Percentiles rank a stretch among this genome's conserved stretches.
Conservation (phyloP, 1,140 invertebrate species). For the Pogonognathellus flavescens region DNA sequence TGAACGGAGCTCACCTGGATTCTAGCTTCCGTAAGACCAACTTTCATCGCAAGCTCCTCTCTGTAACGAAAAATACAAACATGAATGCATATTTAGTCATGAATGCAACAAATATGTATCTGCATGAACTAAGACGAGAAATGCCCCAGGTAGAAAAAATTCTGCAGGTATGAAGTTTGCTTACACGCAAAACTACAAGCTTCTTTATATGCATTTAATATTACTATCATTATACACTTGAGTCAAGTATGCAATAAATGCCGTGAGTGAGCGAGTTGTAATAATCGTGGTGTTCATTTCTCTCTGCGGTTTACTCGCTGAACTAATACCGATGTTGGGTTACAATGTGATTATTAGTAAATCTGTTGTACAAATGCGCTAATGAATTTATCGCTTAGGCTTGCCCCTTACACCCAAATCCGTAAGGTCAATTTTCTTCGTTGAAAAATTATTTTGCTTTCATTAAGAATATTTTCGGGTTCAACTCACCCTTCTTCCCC, state of each 20-base stretch:
- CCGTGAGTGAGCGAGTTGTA: neutral
- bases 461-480: conserved; percentile 11
- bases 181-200: neutral
- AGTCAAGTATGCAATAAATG: neutral
- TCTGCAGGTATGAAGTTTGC: neutral
- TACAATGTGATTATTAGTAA: neutral
- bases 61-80: conserved; percentile 75
- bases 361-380: conserved; percentile 2
- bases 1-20: conserved; percentile 83
- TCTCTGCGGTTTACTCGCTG: too few relatives aligned
- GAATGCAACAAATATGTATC: neutral
- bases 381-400: conserved; percentile 37
- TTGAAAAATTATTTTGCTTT: conserved; percentile 41
- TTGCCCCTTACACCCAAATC: neutral
- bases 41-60: conserved; percentile 97
- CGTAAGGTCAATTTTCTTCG: conserved; percentile 30
- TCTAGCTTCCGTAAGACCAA: conserved; percentile 96
- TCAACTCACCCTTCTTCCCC: neutral
- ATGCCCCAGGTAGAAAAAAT: too few relatives aligned
- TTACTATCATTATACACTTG: neutral
- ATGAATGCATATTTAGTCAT: neutral
- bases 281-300: too few relatives aligned
- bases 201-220: neutral
- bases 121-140: neutral
- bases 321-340: neutral